Conservation (phyloP, 1,140 invertebrate species). For the Heliconius eleuchia region DNA sequence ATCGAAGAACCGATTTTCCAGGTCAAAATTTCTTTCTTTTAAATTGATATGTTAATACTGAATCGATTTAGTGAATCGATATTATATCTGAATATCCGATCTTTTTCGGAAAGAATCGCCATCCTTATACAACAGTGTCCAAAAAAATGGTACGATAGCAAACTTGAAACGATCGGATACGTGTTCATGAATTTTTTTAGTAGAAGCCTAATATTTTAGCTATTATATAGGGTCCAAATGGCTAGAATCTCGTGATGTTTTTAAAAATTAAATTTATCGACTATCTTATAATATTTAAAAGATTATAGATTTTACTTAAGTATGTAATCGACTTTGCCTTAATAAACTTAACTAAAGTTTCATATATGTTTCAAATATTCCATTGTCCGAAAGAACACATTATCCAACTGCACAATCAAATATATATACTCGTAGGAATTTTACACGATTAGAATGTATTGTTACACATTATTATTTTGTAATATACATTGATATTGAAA, state of each 20-base stretch:
- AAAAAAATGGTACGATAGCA: background rate
- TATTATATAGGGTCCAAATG: slow-evolving; percentile 41
- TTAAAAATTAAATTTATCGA: slow-evolving; percentile 13
- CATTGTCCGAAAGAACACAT: background rate
- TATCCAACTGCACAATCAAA: slow-evolving; percentile 1
- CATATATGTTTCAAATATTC: background rate
- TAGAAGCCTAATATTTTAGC: slow-evolving; percentile 25
- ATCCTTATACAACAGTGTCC: background rate
- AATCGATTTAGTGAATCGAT: too few species aligned
- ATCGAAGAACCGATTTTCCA: too few species aligned
- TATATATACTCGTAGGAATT: background rate
- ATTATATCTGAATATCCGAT: too few species aligned
- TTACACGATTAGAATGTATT: slow-evolving; percentile 5
- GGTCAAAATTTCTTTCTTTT: too few species aligned
- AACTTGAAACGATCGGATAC: slow-evolving; percentile 33
- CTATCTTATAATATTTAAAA: slow-evolving; percentile 9
- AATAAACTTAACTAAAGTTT: slow-evolving; percentile 25
- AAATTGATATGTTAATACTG: too few species aligned
- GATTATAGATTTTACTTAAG: background rate
- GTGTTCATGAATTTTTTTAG: slow-evolving; percentile 21
- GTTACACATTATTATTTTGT: slow-evolving; percentile 17
- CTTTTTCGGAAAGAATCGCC: too few species aligned
- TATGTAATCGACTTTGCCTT: slow-evolving; percentile 30
- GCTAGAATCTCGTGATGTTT: slow-evolving; percentile 33
- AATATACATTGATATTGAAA: background rate